These are phyloP conservation scores for Paguma larvata DNA, from an alignment of 2,797 vertebrate species.

Conservation along the genomic window DNA sequence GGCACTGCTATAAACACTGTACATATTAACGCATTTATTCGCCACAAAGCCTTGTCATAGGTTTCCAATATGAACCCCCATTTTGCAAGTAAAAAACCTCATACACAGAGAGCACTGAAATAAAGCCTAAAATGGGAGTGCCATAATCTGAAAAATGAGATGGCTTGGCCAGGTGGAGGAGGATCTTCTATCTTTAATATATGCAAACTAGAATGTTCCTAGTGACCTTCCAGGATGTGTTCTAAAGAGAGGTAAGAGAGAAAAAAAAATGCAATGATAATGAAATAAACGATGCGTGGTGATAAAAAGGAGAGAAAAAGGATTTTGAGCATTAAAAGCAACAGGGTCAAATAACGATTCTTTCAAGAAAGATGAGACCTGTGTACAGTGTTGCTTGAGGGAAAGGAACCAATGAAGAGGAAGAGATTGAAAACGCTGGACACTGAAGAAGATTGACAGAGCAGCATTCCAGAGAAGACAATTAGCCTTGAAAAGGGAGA, in stretches of 20 bases:
- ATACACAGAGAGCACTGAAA: background rate
- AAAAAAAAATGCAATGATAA: background rate
- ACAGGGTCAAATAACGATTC: background rate
- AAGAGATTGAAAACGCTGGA: conserved; percentile 11
- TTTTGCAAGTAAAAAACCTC: background rate
- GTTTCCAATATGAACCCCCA: background rate
- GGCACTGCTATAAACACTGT: background rate
- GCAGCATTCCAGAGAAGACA: background rate
- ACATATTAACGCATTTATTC: background rate
- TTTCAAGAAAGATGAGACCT: conserved; percentile 55
- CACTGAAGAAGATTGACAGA: background rate
- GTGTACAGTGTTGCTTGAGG: conserved; percentile 27
- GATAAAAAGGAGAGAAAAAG: conserved; percentile 29
- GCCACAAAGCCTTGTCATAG: background rate
- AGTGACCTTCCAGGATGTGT: background rate
- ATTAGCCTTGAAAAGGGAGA: background rate
- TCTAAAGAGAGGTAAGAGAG: background rate
- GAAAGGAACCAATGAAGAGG: conserved; percentile 33
- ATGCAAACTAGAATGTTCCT: background rate
- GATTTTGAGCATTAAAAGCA: conserved; percentile 1
- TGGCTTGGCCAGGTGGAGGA: background rate
- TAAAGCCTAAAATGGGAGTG: background rate
- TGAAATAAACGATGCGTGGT: background rate
- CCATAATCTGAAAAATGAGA: background rate
- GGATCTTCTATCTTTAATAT: background rate